Base-by-base conservation (phyloP, 2,797 vertebrate genomes). In the Anniella stebbinsi region DNA sequence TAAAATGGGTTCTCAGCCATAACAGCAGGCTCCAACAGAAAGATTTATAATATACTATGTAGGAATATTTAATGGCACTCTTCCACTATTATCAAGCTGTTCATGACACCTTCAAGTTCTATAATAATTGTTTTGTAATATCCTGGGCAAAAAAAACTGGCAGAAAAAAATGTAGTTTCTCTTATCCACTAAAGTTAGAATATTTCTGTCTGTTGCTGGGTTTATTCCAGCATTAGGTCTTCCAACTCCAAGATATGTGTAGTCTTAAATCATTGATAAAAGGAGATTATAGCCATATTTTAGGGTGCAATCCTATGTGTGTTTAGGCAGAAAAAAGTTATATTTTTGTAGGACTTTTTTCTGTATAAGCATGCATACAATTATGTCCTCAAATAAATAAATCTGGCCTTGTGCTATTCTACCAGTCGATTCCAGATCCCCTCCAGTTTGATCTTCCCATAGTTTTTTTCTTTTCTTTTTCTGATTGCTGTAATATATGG, bases 61-160 rank as follows among this genome's bases (percentile, higher is more conserved):
- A 57, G 11, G 2, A 75, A 41, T 92, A 48, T 83, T 93, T 70
- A 2, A 23, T 90, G 45, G 41, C 6, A 91, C 88, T 13, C 17
- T 69, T 76, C 2, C 17, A 23, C 80, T 84, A 4, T 91, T 89
- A 87, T 91, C 38, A 86, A 38, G 21, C 72, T 86, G 30, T 90
- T 86, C 7, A 38, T 88, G 45, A 6, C 87, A 89, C 63, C 11
- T 45, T 93, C 69, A 86, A 57, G 6, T 88, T 1, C 51, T 80
- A 51, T 48, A 87, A 60, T 63, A 83, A 76, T 54, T 69, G 67
- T 89, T 93, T 93, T 94, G n/a, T 80, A 4, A 25, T 63, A 0
- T 54, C 23, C 82, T 89, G 1, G 75, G 51, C 0, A 73, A 18
- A 73, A 18, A 75, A 30, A 77, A 45, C 84, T 83, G 70, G 21